Evolutionary conservation across 2,797 vertebrate species (phyloP).

Genomic region (Podargus strigoides): DNA sequence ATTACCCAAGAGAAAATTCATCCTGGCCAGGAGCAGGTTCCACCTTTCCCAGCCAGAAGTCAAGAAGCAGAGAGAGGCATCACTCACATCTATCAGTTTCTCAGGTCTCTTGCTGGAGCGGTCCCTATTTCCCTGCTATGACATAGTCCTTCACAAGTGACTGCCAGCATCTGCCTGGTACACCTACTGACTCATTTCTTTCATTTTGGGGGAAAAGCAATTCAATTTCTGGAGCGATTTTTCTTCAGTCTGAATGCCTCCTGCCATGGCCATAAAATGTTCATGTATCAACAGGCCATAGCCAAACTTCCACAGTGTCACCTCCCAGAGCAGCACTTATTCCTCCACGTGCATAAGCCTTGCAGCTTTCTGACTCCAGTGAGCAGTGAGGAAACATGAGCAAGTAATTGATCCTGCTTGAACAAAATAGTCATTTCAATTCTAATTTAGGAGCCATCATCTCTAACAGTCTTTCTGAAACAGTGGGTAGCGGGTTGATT

Average conservation of each 20-base stretch:
- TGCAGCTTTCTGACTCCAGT: neutral
- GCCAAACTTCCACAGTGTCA: neutral
- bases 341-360: neutral
- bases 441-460: neutral
- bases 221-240: neutral
- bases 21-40: neutral
- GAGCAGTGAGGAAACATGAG: neutral
- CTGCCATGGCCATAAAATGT: neutral
- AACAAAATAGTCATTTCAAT: neutral
- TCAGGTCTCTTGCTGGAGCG: neutral
- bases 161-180: neutral
- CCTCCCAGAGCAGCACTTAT: neutral
- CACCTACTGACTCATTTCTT: neutral
- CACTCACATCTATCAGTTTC: neutral
- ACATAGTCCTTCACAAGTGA: neutral
- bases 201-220: neutral
- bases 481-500: neutral
- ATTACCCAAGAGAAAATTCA: neutral
- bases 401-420: neutral
- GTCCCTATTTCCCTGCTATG: neutral
- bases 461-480: neutral
- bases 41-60: neutral
- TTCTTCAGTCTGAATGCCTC: neutral
- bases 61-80: neutral
- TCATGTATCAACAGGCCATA: neutral